These are phyloP conservation scores for Drosophila jambulina DNA, from an alignment of 1,140 invertebrate genomes.

Conservation along the genomic window DNA sequence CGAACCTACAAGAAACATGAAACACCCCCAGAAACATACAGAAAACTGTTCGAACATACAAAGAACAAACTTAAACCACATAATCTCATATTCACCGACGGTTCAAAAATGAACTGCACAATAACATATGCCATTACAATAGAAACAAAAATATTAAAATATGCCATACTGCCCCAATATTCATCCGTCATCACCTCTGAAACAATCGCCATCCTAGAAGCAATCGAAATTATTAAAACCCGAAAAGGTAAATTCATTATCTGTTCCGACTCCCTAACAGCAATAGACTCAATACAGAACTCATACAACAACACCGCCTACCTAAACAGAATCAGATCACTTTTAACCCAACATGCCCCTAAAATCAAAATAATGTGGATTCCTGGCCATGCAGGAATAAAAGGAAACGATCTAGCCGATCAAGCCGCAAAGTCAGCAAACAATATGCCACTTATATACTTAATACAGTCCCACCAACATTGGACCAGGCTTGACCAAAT, in stretches of 20 bases:
- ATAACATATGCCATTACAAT: conserved; percentile 17
- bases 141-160: conserved; percentile 10
- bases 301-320: neutral
- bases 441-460: neutral
- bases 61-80: neutral
- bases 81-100: conserved; percentile 13
- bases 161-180: neutral
- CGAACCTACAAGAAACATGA: neutral
- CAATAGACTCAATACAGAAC: conserved; percentile 8
- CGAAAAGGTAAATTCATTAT: neutral
- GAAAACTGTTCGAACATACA: conserved; percentile 5
- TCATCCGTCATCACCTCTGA: conserved; percentile 4
- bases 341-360: neutral
- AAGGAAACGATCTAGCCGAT: conserved; percentile 18
- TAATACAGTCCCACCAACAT: no score
- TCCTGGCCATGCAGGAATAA: neutral
- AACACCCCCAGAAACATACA: conserved; percentile 6
- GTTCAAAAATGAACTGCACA: conserved; percentile 9
- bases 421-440: conserved; percentile 8
- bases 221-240: conserved; percentile 4
- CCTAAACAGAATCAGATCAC: conserved; percentile 15
- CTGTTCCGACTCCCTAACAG: neutral
- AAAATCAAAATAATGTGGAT: conserved; percentile 23
- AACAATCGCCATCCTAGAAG: conserved; percentile 5
- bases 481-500: no score